These are phyloP conservation scores for Sebastes cheni DNA, from an alignment of 2,797 vertebrate genomes.

Conservation along the genomic window DNA sequence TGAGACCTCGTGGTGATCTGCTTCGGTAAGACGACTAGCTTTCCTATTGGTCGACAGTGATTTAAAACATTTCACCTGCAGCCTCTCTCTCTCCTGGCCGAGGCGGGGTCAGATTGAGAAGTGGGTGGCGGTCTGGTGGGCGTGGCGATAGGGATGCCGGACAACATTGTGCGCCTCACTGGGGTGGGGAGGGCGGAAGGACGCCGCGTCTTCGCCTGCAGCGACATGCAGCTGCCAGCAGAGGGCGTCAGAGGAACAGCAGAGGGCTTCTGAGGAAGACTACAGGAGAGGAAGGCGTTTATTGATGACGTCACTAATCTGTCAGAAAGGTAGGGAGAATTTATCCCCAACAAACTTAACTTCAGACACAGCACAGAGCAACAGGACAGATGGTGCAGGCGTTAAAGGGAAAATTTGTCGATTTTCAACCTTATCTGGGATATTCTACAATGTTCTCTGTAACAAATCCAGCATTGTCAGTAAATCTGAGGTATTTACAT, in stretches of 20 bases:
- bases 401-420: not conserved
- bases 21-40: not conserved
- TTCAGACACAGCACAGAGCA: not conserved
- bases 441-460: too few relatives aligned
- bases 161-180: slow-evolving; percentile 70
- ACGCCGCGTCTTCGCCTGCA: slow-evolving; percentile 71
- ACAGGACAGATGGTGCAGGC: not conserved
- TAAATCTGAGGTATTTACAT: not conserved
- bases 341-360: not conserved
- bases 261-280: slow-evolving; percentile 62
- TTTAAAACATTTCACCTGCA: slow-evolving; percentile 73
- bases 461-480: not conserved
- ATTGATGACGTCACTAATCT: not conserved
- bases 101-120: slow-evolving; percentile 1
- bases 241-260: slow-evolving; percentile 58
- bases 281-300: slow-evolving; percentile 18
- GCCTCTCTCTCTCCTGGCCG: slow-evolving; percentile 31
- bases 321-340: not conserved
- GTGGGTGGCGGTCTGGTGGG: slow-evolving; percentile 49
- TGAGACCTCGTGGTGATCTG: not conserved
- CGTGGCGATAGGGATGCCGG: slow-evolving; percentile 76
- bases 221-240: slow-evolving; percentile 13
- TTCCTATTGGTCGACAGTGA: not conserved
- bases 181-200: slow-evolving; percentile 87
- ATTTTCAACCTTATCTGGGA: not conserved